phyloP scores from a whole-genome alignment of 2,888 invertebrate species.

The Schizaphis graminum region DNA sequence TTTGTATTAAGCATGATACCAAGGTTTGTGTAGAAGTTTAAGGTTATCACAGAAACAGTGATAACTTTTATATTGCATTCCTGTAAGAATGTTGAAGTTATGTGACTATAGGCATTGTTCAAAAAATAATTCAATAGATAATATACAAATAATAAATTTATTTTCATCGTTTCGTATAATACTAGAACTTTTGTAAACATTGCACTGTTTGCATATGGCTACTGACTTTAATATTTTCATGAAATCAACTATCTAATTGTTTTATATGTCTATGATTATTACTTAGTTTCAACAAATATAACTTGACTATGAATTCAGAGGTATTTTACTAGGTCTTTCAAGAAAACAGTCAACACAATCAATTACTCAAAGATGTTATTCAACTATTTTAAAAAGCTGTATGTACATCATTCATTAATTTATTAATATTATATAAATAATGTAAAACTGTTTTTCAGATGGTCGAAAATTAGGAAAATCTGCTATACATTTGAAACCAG shows the following conservation, averaged over 20 bases:
- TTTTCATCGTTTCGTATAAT: too few species aligned
- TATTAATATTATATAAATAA: background rate
- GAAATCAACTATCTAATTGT: too few species aligned
- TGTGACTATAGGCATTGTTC: too few species aligned
- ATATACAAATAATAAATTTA: too few species aligned
- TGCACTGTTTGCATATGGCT: too few species aligned
- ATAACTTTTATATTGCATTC: background rate
- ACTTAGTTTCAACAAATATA: background rate
- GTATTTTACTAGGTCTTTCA: conserved; percentile 30
- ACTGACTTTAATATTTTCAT: too few species aligned
- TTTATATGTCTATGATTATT: background rate
- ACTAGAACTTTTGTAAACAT: too few species aligned
- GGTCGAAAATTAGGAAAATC: conserved; percentile 16
- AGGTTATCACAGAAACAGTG: too few species aligned
- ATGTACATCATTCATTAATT: background rate
- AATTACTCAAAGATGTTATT: conserved; percentile 29
- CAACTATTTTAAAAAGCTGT: conserved; percentile 27
- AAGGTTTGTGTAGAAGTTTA: too few species aligned
- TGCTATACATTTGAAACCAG: conserved; percentile 1
- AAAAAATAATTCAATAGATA: too few species aligned
- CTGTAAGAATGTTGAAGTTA: too few species aligned
- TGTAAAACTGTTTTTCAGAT: conserved; percentile 6
- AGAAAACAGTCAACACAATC: conserved; percentile 10
- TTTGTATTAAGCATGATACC: too few species aligned
- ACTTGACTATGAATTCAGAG: conserved; percentile 32